These are phyloP conservation scores for Iguana delicatissima DNA, from an alignment of 2,797 vertebrate species.

Conservation along the genomic window DNA sequence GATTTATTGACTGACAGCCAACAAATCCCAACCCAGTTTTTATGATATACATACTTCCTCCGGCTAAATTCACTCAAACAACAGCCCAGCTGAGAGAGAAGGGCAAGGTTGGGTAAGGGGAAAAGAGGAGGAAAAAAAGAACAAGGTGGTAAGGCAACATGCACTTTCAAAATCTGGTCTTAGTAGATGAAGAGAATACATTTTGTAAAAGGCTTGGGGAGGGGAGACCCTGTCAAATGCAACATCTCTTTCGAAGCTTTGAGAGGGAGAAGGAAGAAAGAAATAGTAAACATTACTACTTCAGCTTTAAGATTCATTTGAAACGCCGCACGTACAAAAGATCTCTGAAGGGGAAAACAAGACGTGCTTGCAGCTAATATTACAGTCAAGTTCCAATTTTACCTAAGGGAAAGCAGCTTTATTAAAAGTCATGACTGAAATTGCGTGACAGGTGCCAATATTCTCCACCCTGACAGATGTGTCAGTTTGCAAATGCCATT, in stretches of 20 bases:
- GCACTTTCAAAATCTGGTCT: slow-evolving; percentile 49
- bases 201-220: slow-evolving; percentile 55
- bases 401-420: slow-evolving; percentile 87
- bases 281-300: slow-evolving; percentile 78
- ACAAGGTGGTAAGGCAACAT: slow-evolving; percentile 58
- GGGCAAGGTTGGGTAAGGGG: not conserved
- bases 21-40: slow-evolving; percentile 92
- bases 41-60: slow-evolving; percentile 92
- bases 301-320: slow-evolving; percentile 79
- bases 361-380: slow-evolving; percentile 82
- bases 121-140: slow-evolving; percentile 23
- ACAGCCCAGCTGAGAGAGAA: slow-evolving; percentile 75
- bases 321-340: slow-evolving; percentile 78
- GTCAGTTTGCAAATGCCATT: slow-evolving; percentile 82
- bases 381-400: slow-evolving; percentile 85
- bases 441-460: slow-evolving; percentile 91
- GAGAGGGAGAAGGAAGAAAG: slow-evolving; percentile 53
- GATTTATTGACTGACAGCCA: slow-evolving; percentile 97
- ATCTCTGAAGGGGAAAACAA: slow-evolving; percentile 81
- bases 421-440: slow-evolving; percentile 89
- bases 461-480: slow-evolving; percentile 87
- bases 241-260: slow-evolving; percentile 75
- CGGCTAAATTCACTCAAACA: slow-evolving; percentile 84
- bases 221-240: slow-evolving; percentile 37
- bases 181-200: slow-evolving; percentile 69